A percentile compares a stretch with the other conserved stretches of the same genome.
Evolutionary conservation across 2,888 invertebrate genomes (phyloP).

Genomic region (Tiliacea aurago): DNA sequence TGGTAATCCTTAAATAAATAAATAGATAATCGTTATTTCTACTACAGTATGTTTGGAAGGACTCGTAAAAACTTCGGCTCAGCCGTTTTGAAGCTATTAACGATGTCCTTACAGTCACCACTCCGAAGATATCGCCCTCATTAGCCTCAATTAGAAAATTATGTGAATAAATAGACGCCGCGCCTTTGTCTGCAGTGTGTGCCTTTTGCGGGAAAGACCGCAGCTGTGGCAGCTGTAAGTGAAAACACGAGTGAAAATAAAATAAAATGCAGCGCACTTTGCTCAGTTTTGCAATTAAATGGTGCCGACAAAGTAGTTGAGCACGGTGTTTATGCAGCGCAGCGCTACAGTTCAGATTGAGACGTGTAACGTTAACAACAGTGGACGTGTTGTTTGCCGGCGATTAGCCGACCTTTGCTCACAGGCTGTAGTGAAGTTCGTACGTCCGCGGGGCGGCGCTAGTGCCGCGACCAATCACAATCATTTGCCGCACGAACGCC

Average conservation of each 20-base stretch:
- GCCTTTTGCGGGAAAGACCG: not conserved
- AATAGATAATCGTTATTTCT: slow-evolving; percentile 58
- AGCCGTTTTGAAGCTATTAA: slow-evolving; percentile 34
- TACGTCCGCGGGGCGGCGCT: slow-evolving; percentile 22
- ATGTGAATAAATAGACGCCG: slow-evolving; percentile 25
- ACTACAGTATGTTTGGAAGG: slow-evolving; percentile 48
- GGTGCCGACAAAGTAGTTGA: slow-evolving; percentile 3
- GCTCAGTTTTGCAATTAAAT: not conserved
- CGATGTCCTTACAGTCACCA: slow-evolving; percentile 42
- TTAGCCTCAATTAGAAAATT: slow-evolving; percentile 48
- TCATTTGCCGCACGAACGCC: slow-evolving; percentile 48
- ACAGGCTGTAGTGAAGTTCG: slow-evolving; percentile 2
- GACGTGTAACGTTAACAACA: slow-evolving; percentile 32
- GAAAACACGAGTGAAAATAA: not conserved
- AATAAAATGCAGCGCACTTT: slow-evolving; percentile 1
- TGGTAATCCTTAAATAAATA: too few species aligned
- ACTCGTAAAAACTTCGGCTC: slow-evolving; percentile 48
- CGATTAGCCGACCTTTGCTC: slow-evolving; percentile 34
- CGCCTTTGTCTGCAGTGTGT: not conserved
- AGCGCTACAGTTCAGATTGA: slow-evolving; percentile 32
- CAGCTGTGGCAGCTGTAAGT: not conserved
- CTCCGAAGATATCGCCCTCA: slow-evolving; percentile 37
- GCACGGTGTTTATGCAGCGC: not conserved
- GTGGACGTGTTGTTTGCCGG: slow-evolving; percentile 36
- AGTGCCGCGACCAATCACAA: slow-evolving; percentile 24